phyloP scores from a whole-genome alignment of 2,888 invertebrate genomes.

The Tuberolachnus salignus region DNA sequence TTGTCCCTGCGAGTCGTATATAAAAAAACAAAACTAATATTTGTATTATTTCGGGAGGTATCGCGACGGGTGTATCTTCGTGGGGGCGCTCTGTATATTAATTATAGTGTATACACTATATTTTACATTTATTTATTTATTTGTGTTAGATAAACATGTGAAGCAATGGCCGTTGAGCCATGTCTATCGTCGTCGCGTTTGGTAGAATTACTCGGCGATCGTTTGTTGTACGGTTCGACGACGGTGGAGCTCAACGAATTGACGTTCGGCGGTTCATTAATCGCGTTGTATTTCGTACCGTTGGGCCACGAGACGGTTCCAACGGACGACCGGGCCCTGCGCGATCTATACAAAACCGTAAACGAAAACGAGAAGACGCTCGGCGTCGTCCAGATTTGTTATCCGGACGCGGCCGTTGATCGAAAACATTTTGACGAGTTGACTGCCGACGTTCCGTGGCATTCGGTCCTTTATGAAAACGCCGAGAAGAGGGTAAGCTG shows the following conservation, averaged over 20 bases:
- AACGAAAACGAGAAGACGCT: slow-evolving; percentile 41
- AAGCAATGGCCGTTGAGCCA: slow-evolving; percentile 40
- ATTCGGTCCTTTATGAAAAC: slow-evolving; percentile 73
- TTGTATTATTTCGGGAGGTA: too few species aligned
- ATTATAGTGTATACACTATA: too few species aligned
- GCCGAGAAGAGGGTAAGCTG: slow-evolving; percentile 72
- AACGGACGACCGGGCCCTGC: slow-evolving; percentile 14
- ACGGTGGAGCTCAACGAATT: slow-evolving; percentile 29
- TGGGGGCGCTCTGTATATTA: too few species aligned
- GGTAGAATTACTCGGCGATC: slow-evolving; percentile 35
- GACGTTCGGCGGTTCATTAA: slow-evolving; percentile 28
- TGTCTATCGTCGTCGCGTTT: slow-evolving; percentile 35
- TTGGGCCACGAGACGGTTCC: slow-evolving; percentile 33
- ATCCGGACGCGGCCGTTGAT: slow-evolving; percentile 24
- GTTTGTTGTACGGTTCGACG: slow-evolving; percentile 23
- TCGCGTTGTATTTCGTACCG: slow-evolving; percentile 52
- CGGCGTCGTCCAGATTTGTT: slow-evolving; percentile 45
- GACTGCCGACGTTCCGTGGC: slow-evolving; percentile 66
- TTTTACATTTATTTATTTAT: too few species aligned
- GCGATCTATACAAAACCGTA: slow-evolving; percentile 42
- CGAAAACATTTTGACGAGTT: slow-evolving; percentile 49
- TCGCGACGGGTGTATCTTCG: too few species aligned
- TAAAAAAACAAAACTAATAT: too few species aligned
- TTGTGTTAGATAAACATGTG: slow-evolving; percentile 36
- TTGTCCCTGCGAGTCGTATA: too few species aligned